Evolutionary conservation across 2,888 invertebrate species (phyloP).

Genomic region (Hyles lineata): DNA sequence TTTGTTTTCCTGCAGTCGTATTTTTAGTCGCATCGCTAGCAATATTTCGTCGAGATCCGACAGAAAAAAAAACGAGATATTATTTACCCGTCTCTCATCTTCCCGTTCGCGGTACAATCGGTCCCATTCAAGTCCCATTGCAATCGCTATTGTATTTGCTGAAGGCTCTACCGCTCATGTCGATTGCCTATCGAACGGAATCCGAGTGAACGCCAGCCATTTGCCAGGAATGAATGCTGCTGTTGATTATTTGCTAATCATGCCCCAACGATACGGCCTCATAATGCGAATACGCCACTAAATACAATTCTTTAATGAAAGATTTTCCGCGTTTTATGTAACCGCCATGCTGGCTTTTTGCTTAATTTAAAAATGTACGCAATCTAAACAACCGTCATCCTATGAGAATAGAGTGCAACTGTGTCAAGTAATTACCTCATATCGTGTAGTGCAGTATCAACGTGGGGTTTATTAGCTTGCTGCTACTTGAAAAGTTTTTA

Average conservation of each 20-base stretch:
- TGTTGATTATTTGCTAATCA: constrained; percentile 68
- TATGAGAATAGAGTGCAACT: constrained; percentile 63
- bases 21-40: constrained; percentile 30
- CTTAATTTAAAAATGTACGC: constrained; percentile 55
- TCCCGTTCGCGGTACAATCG: constrained; percentile 61
- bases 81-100: constrained; percentile 73
- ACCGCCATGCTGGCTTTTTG: constrained; percentile 38
- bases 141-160: constrained; percentile 78
- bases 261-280: constrained; percentile 48
- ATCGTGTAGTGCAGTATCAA: constrained; percentile 56
- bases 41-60: constrained; percentile 46
- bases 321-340: not conserved
- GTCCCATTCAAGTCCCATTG: constrained; percentile 67
- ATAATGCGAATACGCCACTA: constrained; percentile 43
- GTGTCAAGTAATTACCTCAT: constrained; percentile 67
- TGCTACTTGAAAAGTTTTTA: constrained; percentile 64
- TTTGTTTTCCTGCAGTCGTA: not conserved
- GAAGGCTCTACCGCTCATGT: constrained; percentile 78
- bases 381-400: constrained; percentile 47
- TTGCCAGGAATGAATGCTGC: constrained; percentile 64
- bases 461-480: constrained; percentile 71
- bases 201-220: constrained; percentile 59
- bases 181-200: constrained; percentile 74
- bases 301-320: constrained; percentile 21
- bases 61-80: constrained; percentile 60